These are phyloP conservation scores for Cinclus mexicanus DNA, from an alignment of 2,113 vertebrate species.

Conservation along the genomic window DNA sequence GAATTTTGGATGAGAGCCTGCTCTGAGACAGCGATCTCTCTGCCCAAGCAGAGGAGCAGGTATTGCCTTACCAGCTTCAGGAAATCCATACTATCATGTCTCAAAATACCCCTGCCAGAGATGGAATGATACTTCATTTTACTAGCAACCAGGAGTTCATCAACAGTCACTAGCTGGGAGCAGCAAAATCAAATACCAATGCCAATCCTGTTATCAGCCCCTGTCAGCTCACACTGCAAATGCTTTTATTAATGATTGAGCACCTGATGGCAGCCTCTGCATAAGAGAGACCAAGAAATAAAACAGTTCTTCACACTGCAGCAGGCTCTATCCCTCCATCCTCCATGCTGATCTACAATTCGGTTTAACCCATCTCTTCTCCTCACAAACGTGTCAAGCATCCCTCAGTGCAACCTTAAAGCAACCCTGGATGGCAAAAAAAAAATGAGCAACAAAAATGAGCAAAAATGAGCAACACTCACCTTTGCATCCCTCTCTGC, in stretches of 20 bases:
- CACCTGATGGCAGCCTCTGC: background rate
- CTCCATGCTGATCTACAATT: background rate
- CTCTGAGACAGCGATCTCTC: background rate
- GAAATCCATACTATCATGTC: slow-evolving; percentile 27
- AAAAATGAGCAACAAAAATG: background rate
- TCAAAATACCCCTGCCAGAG: slow-evolving; percentile 30
- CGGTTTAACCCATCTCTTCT: background rate
- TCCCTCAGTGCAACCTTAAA: background rate
- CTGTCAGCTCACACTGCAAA: background rate
- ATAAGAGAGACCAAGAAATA: background rate
- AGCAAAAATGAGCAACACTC: background rate
- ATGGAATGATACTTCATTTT: background rate
- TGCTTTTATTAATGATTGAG: background rate
- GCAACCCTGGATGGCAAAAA: background rate
- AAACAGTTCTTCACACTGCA: background rate
- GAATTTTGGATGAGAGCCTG: slow-evolving; percentile 36
- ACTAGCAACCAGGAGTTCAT: background rate
- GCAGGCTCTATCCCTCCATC: background rate
- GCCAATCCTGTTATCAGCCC: background rate
- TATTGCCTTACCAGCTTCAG: slow-evolving; percentile 9
- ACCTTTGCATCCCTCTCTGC: slow-evolving; percentile 93
- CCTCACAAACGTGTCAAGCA: background rate
- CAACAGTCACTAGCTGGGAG: background rate
- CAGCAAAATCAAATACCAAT: background rate
- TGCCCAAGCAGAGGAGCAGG: fast-evolving